Evolutionary conservation across 2,888 invertebrate genomes (phyloP), one percentile per base, ranked within the genome.

Genomic region (Caenorhabditis afra): DNA sequence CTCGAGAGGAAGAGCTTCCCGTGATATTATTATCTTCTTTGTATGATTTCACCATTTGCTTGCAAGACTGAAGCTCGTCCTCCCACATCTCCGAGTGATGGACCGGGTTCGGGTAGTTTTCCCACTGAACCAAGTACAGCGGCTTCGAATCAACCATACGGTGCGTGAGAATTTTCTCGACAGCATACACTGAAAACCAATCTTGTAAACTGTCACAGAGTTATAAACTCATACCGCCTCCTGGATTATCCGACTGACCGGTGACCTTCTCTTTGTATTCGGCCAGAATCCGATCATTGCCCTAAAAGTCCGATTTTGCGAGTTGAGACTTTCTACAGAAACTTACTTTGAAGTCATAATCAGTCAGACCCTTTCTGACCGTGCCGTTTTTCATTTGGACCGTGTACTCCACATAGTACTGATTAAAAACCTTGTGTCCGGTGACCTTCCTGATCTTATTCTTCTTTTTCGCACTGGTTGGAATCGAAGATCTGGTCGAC

Each of bases 71-170:
- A 45, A 65, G 49, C 7, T 77, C 77, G 5, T 49, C 11, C 23
- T 71, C 70, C 65, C 67, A 67, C 68, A 71, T 61, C n/a, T 77
- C 77, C 0, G 70, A 52, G 22, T 77, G 37, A 12, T 59, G 61
- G 0, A 77, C 66, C 0, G 70, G 59, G 20, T 77, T 61, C 11
- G 53, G 45, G 35, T 29, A 77, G 2, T 64, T 64, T n/a, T 39
- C 16, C 77, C 77, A 77, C 20, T 49, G 53, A 2, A 77, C 70
- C 5, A 77, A 14, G 39, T 39, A 77, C 7, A 65, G 61, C 2
- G 61, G 59, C 16, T 59, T 71, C 2, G 41, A 22, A 0, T 53
- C 23, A 3, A 53, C 39, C 14, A 64, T 45, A 0, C 77, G 65
- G 8, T 77, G 77, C 29, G 77, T 29, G 8, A 77, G 4, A 16